These are phyloP conservation scores for Cetonia aurata DNA, from an alignment of 2,888 invertebrate species.

Conservation along the genomic window DNA sequence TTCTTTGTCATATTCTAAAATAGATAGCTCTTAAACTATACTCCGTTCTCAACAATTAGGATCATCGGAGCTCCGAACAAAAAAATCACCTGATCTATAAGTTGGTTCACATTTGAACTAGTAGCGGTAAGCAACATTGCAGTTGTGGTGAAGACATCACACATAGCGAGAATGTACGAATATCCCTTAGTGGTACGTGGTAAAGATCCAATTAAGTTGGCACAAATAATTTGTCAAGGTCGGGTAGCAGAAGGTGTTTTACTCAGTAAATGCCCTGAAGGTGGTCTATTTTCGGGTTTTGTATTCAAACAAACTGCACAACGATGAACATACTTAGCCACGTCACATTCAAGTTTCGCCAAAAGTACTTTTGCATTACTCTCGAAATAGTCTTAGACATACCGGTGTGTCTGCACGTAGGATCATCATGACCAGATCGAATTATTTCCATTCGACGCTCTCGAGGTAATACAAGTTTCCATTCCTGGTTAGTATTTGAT, in stretches of 20 bases:
- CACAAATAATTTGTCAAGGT: constrained; percentile 40
- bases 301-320: no score
- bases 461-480: no score
- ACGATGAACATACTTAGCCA: no score
- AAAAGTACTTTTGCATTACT: no score
- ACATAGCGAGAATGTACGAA: constrained; percentile 43
- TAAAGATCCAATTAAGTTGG: constrained; percentile 48
- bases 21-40: constrained; percentile 44
- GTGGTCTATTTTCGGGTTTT: no score
- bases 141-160: constrained; percentile 50
- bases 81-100: constrained; percentile 46
- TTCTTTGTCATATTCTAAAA: constrained; percentile 33
- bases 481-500: no score
- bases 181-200: constrained; percentile 42
- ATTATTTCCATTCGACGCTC: no score
- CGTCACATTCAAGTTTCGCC: no score
- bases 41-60: constrained; percentile 50
- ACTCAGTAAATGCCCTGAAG: constrained; percentile 7
- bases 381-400: no score
- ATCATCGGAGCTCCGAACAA: constrained; percentile 47
- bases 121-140: constrained; percentile 44
- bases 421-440: no score
- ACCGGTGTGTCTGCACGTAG: no score
- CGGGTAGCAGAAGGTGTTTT: constrained; percentile 40
- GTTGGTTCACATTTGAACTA: constrained; percentile 26